Base-by-base conservation (phyloP, 2,888 invertebrate genomes). In the Linnaemya tessellans region DNA sequence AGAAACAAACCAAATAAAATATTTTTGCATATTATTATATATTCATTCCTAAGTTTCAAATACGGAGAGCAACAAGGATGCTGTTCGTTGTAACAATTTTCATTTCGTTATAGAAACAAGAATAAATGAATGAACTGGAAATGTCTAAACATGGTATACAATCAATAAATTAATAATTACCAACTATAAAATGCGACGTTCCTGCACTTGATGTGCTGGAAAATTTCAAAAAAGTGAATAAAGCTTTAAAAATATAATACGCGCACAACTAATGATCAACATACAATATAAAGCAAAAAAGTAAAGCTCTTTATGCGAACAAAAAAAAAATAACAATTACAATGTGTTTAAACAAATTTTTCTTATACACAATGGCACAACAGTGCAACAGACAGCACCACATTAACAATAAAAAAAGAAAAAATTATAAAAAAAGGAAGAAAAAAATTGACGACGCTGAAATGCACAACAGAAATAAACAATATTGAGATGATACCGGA, bases 111-210 rank as follows among this genome's bases (percentile, higher is more conserved):
- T 20, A 5, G 41, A 41, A 80, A 49, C 18, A 20, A 74, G 58
- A 58, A 56, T 51, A 15, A 62, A 62, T 62, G 75, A 77, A 77
- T 70, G 56, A 62, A 49, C 54, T 77, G 75, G 75, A 86, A 86
- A 75, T 87, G 87, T 83, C 86, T 82, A 87, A 84, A 85, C 84
- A 86, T 81, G 82, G 71, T 85, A 87, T 84, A 79, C 75, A 87
- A 87, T 87, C 88, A 88, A 88, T 88, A 87, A 88, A 88, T 88
- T 87, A 86, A 87, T 88, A 88, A 88, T 88, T 88, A 87, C 87
- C 80, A 86, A 75, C 58, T 74, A 67, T 49, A 71, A 70, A 82
- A 82, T 65, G 68, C 79, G 60, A 79, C 49, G 54, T 68, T 73
- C 68, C 46, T 75, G 79, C 82, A 82, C 73, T 75, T 82, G 81